phyloP scores from a whole-genome alignment of 2,113 vertebrate species.

The Planiliza haematocheilus region DNA sequence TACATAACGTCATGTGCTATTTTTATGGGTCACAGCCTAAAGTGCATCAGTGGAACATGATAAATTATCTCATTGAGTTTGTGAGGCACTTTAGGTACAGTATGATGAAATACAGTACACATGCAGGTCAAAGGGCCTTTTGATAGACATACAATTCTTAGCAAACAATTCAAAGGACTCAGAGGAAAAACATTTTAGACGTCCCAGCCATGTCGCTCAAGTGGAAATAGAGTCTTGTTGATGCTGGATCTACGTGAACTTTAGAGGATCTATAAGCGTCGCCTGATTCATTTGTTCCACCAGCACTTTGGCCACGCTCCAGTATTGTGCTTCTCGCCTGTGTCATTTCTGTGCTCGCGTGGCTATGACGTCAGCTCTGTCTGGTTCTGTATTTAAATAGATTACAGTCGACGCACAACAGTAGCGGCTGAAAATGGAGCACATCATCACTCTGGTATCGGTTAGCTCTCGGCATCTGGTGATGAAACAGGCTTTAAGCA shows the following conservation, averaged over 20 bases:
- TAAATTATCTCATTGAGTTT: conserved; percentile 26
- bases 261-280: conserved; percentile 63
- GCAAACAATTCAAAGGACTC: conserved; percentile 38
- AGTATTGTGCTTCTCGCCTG: conserved; percentile 60
- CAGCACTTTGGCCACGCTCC: conserved; percentile 42
- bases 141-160: conserved; percentile 34
- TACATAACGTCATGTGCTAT: background rate
- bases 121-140: conserved; percentile 37
- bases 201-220: conserved; percentile 15
- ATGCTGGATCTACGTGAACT: conserved; percentile 61
- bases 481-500: conserved; percentile 57
- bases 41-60: background rate
- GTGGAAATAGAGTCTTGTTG: conserved; percentile 65
- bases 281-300: conserved; percentile 77
- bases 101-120: conserved; percentile 31
- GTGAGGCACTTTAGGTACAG: conserved; percentile 15
- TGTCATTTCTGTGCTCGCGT: conserved; percentile 50
- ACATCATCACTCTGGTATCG: conserved; percentile 34
- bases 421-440: conserved; percentile 46
- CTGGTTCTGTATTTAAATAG: conserved; percentile 71
- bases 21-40: conserved; percentile 17
- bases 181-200: conserved; percentile 28
- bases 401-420: conserved; percentile 44
- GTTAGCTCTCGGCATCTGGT: conserved; percentile 44
- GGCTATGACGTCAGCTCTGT: conserved; percentile 67